These are phyloP conservation scores for Hypotaenidia philippensis DNA, from an alignment of 2,797 vertebrate genomes.

Conservation along the genomic window DNA sequence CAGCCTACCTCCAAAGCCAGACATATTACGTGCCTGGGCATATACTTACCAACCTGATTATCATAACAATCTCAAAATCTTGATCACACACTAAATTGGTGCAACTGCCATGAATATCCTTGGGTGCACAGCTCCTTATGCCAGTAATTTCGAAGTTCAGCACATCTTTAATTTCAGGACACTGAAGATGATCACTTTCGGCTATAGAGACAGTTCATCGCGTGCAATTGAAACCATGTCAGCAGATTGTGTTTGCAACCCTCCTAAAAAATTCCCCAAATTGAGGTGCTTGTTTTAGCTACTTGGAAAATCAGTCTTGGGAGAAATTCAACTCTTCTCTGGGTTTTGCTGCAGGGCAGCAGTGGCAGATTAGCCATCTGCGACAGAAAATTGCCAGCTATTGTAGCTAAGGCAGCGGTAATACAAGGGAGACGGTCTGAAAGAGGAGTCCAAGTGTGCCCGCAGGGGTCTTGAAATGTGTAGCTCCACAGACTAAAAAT, in stretches of 20 bases:
- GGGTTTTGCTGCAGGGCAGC: background rate
- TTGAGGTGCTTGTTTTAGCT: background rate
- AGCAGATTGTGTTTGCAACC: background rate
- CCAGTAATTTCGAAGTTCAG: background rate
- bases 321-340: background rate
- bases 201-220: background rate
- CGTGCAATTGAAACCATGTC: background rate
- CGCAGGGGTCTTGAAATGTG: background rate
- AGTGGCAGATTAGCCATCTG: background rate
- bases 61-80: conserved; percentile 31
- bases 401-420: background rate
- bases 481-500: background rate
- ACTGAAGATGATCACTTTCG: background rate
- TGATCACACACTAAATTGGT: conserved; percentile 9
- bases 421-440: background rate
- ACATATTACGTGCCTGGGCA: conserved; percentile 20
- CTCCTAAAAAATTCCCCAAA: background rate
- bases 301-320: background rate
- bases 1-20: conserved; percentile 17
- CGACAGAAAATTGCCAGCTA: background rate
- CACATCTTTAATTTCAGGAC: background rate
- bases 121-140: background rate
- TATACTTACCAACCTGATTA: conserved; percentile 23
- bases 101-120: conserved; percentile 2
- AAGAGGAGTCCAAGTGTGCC: background rate